Conservation (phyloP, 2,113 vertebrate genomes). For the Caretta caretta region DNA sequence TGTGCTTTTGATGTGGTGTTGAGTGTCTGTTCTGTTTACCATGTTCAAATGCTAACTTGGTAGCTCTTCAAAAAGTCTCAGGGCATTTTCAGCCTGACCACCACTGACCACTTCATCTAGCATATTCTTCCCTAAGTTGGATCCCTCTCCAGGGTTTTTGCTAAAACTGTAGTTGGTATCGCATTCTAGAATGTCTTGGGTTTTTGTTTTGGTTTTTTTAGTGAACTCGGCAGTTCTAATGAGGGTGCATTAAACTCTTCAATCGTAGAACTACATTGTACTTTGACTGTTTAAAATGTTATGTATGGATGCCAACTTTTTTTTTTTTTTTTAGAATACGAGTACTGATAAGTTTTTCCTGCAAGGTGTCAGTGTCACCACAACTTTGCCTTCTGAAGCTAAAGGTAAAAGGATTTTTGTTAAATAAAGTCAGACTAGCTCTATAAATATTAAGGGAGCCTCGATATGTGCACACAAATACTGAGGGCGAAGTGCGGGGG, state of each 20-base stretch:
- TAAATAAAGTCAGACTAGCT: background rate
- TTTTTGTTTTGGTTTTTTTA: background rate
- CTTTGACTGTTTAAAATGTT: background rate
- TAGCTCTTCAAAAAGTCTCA: background rate
- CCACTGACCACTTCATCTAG: background rate
- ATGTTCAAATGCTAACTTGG: background rate
- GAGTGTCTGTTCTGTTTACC: background rate
- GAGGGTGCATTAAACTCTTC: background rate
- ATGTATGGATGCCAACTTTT: background rate
- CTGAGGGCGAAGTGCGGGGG: background rate
- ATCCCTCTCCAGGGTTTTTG: background rate
- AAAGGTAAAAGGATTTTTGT: slow-evolving; percentile 67
- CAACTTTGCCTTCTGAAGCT: slow-evolving; percentile 72
- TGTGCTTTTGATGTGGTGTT: background rate
- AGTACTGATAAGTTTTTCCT: slow-evolving; percentile 78
- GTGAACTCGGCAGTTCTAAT: background rate
- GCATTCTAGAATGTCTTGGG: background rate
- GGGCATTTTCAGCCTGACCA: background rate
- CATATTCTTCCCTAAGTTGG: background rate
- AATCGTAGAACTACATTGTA: background rate
- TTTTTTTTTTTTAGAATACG: slow-evolving; percentile 68
- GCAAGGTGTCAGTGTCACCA: slow-evolving; percentile 65
- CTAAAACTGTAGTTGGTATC: background rate
- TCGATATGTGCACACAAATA: background rate
- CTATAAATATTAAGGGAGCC: background rate